Conservation (phyloP, 2,113 vertebrate genomes). For the Rhynchopsitta pachyrhyncha region DNA sequence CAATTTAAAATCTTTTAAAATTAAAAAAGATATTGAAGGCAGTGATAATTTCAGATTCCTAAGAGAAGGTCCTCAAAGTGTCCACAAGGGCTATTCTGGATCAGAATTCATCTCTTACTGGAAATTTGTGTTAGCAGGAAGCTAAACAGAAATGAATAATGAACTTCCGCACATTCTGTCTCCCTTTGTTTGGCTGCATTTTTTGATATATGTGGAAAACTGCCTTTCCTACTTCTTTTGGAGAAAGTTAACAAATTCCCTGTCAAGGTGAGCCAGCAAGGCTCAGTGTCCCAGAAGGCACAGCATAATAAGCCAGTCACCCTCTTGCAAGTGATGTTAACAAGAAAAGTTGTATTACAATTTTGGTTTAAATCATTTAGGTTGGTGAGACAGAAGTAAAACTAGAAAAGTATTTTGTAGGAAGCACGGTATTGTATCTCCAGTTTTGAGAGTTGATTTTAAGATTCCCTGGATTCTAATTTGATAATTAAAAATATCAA, state of each 20-base stretch:
- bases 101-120: background rate
- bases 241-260: background rate
- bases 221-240: background rate
- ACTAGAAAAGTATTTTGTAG: background rate
- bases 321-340: background rate
- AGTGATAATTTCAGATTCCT: background rate
- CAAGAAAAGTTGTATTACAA: background rate
- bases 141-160: background rate
- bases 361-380: background rate
- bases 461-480: background rate
- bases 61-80: background rate
- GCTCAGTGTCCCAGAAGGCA: background rate
- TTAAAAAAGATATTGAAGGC: background rate
- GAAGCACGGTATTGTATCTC: background rate
- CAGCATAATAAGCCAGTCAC: background rate
- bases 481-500: slow-evolving; percentile 31
- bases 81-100: background rate
- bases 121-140: background rate
- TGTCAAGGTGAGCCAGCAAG: background rate
- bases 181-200: background rate
- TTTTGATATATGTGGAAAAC: background rate
- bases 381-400: background rate
- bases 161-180: background rate
- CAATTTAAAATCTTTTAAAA: background rate
- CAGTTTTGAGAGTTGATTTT: background rate